phyloP scores from a whole-genome alignment of 37 sponge, comb jelly and placozoan genomes.

The Petrosia ficiformis region DNA sequence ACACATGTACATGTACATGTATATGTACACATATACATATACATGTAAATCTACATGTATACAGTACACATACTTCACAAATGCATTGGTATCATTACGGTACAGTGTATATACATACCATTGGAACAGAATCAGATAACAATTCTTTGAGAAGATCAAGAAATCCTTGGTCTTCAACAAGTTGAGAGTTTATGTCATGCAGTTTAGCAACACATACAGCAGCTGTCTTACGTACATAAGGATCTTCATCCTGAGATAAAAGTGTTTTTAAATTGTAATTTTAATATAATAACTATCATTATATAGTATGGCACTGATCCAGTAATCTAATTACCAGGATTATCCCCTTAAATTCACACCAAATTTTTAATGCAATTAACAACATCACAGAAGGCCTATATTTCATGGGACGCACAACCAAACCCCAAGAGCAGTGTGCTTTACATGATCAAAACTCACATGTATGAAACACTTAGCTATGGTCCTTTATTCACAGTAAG shows the following conservation, averaged over 20 bases:
- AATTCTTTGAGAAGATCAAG: slow-evolving; percentile 93
- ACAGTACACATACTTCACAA: not conserved
- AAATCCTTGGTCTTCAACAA: slow-evolving; percentile 99
- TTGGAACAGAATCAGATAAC: slow-evolving; percentile 96
- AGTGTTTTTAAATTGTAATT: not conserved
- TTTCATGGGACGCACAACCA: too few relatives aligned
- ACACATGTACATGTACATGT: not conserved
- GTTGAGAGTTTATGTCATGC: slow-evolving; percentile 91
- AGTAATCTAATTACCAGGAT: too few relatives aligned
- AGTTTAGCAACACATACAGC: slow-evolving; percentile 98
- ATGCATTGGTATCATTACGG: not conserved
- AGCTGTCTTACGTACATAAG: slow-evolving; percentile 98
- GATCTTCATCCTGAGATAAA: slow-evolving; percentile 88
- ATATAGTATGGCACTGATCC: not conserved
- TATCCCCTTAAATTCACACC: too few relatives aligned
- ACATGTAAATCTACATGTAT: not conserved
- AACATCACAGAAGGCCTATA: too few relatives aligned
- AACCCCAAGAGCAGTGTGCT: too few relatives aligned
- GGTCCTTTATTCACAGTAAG: too few relatives aligned
- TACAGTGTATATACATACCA: slow-evolving; percentile 51
- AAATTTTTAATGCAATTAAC: too few relatives aligned
- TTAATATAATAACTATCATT: not conserved
- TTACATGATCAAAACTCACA: too few relatives aligned
- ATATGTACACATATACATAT: not conserved
- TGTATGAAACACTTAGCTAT: too few relatives aligned